A percentile compares a stretch with the other conserved stretches of the same genome.
Conservation (phyloP, 1,140 invertebrate genomes). For the Lepidostoma basale region DNA sequence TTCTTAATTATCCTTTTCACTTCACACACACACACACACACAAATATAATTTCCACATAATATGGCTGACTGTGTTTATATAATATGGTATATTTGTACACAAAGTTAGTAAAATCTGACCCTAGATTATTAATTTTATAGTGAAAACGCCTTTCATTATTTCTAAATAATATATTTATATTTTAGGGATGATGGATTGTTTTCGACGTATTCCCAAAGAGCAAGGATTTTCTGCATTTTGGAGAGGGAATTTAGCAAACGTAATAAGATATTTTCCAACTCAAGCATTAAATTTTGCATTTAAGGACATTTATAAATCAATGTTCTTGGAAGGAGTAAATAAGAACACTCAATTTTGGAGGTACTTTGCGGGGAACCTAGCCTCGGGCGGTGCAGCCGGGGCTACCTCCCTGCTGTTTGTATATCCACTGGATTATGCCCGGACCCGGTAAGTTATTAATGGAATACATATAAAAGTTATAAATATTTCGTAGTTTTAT, state of each 20-base stretch:
- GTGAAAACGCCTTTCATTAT: too few species aligned
- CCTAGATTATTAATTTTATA: too few species aligned
- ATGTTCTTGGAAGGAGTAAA: slow-evolving; percentile 83
- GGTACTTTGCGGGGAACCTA: slow-evolving; percentile 86
- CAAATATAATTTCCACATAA: too few species aligned
- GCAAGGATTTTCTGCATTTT: slow-evolving; percentile 85
- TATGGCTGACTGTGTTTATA: too few species aligned
- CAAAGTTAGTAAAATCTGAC: too few species aligned
- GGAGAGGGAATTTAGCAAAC: slow-evolving; percentile 95
- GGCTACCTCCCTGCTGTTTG: slow-evolving; percentile 90
- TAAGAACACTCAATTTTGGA: slow-evolving; percentile 86
- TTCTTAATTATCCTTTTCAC: too few species aligned
- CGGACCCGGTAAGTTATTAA: slow-evolving; percentile 66
- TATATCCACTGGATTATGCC: slow-evolving; percentile 94
- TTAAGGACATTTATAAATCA: slow-evolving; percentile 90
- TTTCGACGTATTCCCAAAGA: slow-evolving; percentile 87
- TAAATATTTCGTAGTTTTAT: neutral
- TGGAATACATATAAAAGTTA: neutral
- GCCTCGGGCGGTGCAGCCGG: slow-evolving; percentile 93
- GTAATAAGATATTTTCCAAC: slow-evolving; percentile 94
- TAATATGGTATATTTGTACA: too few species aligned
- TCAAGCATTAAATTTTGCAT: slow-evolving; percentile 94
- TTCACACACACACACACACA: too few species aligned
- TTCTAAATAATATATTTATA: neutral
- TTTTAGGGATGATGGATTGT: slow-evolving; percentile 78